Base-by-base conservation (phyloP, 2,113 vertebrate genomes). In the Gymnorhina tibicen region DNA sequence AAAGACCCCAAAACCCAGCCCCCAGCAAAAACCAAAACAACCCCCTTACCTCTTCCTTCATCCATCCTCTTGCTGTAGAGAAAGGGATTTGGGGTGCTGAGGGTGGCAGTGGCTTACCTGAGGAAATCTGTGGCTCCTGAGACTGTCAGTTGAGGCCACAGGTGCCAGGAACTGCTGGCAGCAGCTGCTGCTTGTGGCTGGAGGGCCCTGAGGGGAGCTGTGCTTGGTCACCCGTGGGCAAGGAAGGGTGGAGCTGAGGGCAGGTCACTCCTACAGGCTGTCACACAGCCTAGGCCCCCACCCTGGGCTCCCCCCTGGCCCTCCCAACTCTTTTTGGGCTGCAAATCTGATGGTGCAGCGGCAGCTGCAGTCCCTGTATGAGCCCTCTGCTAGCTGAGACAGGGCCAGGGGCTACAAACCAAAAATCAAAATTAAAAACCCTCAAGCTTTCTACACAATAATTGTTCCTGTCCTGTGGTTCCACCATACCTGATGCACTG, bases 351-450 rank as follows among this genome's bases (percentile, higher is more conserved):
- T 1, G 7, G 39, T 23, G 42, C n/a, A 32, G 42, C 27, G 30
- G 47, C 0, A 1, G 74, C 55, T 53, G 56, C n/a, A n/a, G 24
- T 4, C 20, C 12, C 8, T 1, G 17, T 8, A 11, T 27, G 7
- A 16, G 35, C 7, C 37, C 22, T 27, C 32, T 27, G 8, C 46
- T 32, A 30, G 2, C 55, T 10, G 27, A 47, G 50, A 33, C 33
- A 37, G 4, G 8, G 69, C 63, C n/a, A 19, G 3, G 8, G 26
- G 10, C 62, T 72, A 56, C 46, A 47, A 56, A 52, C 26, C 35
- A 69, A 55, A 22, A 46, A n/a, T 8, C 7, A 19, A 26, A 46
- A 62, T 21, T 42, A 16, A 27, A 28, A 53, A 41, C 2, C 3
- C 44, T 42, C 26, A 28, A 46, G 3, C 9, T 39, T 69, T 28